Evolutionary conservation across 2,113 vertebrate genomes (phyloP).

Genomic region (Phaethon lepturus): DNA sequence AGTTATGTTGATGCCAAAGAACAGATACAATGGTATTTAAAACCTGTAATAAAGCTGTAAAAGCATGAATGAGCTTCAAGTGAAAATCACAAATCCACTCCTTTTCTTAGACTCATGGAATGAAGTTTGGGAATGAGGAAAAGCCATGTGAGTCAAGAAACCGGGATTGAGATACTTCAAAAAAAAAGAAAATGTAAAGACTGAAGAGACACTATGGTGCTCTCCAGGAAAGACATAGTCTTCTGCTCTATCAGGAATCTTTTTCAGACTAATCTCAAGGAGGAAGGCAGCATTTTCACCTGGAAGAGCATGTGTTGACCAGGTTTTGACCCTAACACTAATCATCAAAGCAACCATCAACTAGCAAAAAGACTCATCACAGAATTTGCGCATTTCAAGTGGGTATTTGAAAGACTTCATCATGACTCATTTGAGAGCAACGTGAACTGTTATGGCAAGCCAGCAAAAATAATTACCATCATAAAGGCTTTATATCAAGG

Average conservation of each 20-base stretch:
- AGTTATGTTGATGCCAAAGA: neutral
- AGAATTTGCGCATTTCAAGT: constrained; percentile 35
- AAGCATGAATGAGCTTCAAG: neutral
- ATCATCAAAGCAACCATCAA: neutral
- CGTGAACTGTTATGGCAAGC: neutral
- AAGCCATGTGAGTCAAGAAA: neutral
- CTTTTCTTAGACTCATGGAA: neutral
- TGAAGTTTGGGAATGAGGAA: neutral
- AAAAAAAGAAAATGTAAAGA: neutral
- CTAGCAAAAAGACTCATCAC: neutral
- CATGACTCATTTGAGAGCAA: constrained; percentile 42
- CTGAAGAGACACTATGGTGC: neutral
- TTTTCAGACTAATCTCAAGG: neutral
- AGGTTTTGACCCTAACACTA: constrained; percentile 15
- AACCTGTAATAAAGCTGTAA: neutral
- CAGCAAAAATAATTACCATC: constrained; percentile 50
- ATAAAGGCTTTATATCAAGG: constrained; percentile 1
- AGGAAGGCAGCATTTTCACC: neutral
- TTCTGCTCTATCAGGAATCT: neutral
- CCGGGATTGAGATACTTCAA: neutral
- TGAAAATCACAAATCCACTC: neutral
- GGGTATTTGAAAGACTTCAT: constrained; percentile 45
- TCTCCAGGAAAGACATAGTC: neutral
- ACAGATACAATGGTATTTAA: neutral
- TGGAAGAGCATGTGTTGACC: neutral